These are phyloP conservation scores for Bungarus multicinctus DNA, from an alignment of 2,113 vertebrate genomes.

Conservation along the genomic window DNA sequence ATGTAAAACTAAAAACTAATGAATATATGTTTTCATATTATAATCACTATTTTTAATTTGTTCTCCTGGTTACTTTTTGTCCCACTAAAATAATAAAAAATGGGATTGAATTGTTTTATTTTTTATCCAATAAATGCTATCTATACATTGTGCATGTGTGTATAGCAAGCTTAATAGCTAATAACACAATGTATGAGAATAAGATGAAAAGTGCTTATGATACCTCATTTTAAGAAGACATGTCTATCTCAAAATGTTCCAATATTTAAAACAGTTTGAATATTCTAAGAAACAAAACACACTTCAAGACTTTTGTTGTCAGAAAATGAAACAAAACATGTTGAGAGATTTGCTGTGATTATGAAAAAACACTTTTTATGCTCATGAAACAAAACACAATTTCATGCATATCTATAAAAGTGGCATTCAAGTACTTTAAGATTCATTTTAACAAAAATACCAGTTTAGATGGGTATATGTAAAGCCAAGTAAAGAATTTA, in stretches of 20 bases:
- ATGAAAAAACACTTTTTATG: neutral
- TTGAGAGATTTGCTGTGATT: neutral
- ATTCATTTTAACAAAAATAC: neutral
- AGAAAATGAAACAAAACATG: neutral
- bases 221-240: neutral
- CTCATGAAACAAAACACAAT: neutral
- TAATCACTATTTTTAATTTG: neutral
- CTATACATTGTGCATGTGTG: neutral
- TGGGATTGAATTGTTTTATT: neutral
- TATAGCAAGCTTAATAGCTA: neutral
- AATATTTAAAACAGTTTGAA: neutral
- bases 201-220: neutral
- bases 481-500: neutral
- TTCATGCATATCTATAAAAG: neutral
- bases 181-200: neutral
- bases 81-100: neutral
- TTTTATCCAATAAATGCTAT: neutral
- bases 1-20: neutral
- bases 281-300: neutral
- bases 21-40: neutral
- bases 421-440: neutral
- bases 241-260: neutral
- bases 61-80: neutral
- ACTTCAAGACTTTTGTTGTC: neutral
- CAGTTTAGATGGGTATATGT: neutral